phyloP scores from a whole-genome alignment of 37 sponge, comb jelly and placozoan genomes.

The Diacarnus erythraeanus region DNA sequence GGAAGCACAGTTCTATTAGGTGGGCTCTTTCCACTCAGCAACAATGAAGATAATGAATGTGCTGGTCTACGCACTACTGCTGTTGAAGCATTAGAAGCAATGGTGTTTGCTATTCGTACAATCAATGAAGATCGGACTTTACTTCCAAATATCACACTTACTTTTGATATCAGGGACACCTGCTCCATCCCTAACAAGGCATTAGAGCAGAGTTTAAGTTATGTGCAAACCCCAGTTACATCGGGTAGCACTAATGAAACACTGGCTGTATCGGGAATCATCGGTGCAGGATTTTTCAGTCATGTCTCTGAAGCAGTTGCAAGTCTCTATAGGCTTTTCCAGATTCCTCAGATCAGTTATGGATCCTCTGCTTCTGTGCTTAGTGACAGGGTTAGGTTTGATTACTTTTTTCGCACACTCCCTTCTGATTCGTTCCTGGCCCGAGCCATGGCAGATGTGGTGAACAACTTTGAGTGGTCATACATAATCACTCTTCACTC shows the following conservation, averaged over 20 bases:
- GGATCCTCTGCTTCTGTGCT: slow-evolving; percentile 58
- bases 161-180: slow-evolving; percentile 75
- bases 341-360: slow-evolving; percentile 79
- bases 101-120: slow-evolving; percentile 57
- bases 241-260: not conserved
- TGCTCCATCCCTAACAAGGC: slow-evolving; percentile 48
- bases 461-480: slow-evolving; percentile 56
- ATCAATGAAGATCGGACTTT: slow-evolving; percentile 52
- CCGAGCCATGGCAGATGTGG: slow-evolving; percentile 62
- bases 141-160: slow-evolving; percentile 49
- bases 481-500: slow-evolving; percentile 38
- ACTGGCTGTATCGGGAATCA: slow-evolving; percentile 46
- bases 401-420: slow-evolving; percentile 78
- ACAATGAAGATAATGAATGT: slow-evolving; percentile 15
- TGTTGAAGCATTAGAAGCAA: slow-evolving; percentile 68
- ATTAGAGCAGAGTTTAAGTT: slow-evolving; percentile 52
- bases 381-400: slow-evolving; percentile 69
- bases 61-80: slow-evolving; percentile 12
- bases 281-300: slow-evolving; percentile 74
- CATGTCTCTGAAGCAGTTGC: slow-evolving; percentile 63
- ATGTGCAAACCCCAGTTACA: not conserved
- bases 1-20: slow-evolving; percentile 44
- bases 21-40: slow-evolving; percentile 79
- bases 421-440: slow-evolving; percentile 83
- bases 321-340: slow-evolving; percentile 62